Conservation (phyloP, 30 jellyfish, hydroid and myxozoan genomes). For the Aurelia aurita region DNA sequence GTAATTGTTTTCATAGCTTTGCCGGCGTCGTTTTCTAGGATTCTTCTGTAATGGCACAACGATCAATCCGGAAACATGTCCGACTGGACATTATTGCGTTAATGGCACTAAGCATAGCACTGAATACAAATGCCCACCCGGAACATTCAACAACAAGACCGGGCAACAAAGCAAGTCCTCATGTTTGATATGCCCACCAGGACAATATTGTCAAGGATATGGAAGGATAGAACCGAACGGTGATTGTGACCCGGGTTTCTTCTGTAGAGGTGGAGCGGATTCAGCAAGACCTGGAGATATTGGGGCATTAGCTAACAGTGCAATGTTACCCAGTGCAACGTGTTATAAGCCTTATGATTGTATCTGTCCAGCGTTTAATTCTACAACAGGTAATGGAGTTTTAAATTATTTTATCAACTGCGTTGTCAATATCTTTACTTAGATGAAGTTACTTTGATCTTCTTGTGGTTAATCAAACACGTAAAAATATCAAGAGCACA, state of each 20-base stretch:
- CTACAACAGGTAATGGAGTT: conserved; percentile 57
- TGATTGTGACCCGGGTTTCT: conserved; percentile 80
- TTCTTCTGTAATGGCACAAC: conserved; percentile 76
- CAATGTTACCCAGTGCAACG: conserved; percentile 64
- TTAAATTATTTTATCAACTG: too few species aligned
- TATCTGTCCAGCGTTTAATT: conserved; percentile 76
- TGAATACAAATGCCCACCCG: conserved; percentile 88
- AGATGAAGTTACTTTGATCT: too few species aligned
- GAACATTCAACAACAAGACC: conserved; percentile 82
- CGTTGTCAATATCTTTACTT: too few species aligned
- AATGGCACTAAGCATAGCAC: conserved; percentile 80
- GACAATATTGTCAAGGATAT: conserved; percentile 76
- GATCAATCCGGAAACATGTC: conserved; percentile 77
- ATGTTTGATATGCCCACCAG: conserved; percentile 77
- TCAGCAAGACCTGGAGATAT: conserved; percentile 80
- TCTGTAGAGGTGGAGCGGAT: conserved; percentile 81
- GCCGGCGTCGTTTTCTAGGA: conserved; percentile 53
- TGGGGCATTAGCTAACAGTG: conserved; percentile 61
- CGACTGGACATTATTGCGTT: conserved; percentile 83
- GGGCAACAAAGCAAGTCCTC: conserved; percentile 63
- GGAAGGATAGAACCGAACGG: conserved; percentile 77
- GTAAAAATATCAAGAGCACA: too few species aligned
- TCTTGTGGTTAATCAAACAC: too few species aligned
- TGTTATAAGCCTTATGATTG: conserved; percentile 86
- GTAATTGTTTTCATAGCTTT: neutral